A percentile compares a stretch with the other conserved stretches of the same genome.
Evolutionary conservation across 2,797 vertebrate species (phyloP).

Genomic region (Onychomys leucogaster): DNA sequence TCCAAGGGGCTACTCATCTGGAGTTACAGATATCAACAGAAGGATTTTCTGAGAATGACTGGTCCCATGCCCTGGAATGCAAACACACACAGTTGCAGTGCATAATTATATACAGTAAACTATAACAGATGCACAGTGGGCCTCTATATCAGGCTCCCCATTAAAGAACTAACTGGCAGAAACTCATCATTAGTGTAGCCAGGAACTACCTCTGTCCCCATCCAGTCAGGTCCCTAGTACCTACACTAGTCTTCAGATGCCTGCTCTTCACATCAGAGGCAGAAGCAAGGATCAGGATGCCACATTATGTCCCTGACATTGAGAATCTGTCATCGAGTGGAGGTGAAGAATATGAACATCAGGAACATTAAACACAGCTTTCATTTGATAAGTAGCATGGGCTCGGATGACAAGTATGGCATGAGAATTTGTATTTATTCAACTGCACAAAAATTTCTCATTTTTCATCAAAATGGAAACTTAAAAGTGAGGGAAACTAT

Average conservation of each 20-base stretch:
- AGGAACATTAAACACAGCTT: background rate
- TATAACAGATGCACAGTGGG: conserved; percentile 55
- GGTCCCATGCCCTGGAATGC: conserved; percentile 62
- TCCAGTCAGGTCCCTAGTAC: background rate
- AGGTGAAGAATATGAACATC: background rate
- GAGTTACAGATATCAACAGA: conserved; percentile 39
- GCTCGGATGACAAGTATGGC: background rate
- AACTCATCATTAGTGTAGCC: conserved; percentile 51
- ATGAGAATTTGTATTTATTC: background rate
- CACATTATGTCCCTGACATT: background rate
- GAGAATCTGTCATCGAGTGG: background rate
- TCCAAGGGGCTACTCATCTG: background rate
- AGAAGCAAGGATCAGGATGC: background rate
- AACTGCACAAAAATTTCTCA: background rate
- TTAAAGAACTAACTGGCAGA: conserved; percentile 43
- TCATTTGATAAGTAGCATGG: background rate
- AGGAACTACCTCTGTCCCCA: background rate
- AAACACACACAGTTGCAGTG: conserved; percentile 33
- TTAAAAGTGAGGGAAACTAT: background rate
- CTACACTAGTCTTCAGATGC: background rate
- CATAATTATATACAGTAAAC: conserved; percentile 71
- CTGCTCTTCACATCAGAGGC: background rate
- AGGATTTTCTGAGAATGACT: conserved; percentile 61
- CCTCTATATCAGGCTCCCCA: conserved; percentile 68
- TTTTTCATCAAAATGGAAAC: conserved; percentile 18